Conservation (phyloP, 2,797 vertebrate species). For the Thalassophryne amazonica region DNA sequence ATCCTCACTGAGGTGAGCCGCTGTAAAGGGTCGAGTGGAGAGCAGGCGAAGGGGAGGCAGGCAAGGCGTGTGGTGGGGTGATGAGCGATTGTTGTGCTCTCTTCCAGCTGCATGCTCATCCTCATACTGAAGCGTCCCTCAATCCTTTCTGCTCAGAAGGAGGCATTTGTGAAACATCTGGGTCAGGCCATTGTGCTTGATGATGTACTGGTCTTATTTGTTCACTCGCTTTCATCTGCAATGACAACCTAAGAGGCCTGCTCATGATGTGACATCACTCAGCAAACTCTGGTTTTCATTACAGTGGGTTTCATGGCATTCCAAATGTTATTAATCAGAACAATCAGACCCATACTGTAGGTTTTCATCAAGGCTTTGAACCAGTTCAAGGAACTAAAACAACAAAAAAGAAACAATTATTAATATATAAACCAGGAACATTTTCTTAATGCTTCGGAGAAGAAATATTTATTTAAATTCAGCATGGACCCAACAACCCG, state of each 20-base stretch:
- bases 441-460: too few relatives aligned
- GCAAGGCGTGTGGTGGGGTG: slow-evolving; percentile 42
- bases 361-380: too few relatives aligned
- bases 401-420: too few relatives aligned
- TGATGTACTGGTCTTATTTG: slow-evolving; percentile 22
- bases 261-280: too few relatives aligned
- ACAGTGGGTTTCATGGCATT: too few relatives aligned
- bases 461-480: too few relatives aligned
- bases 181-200: slow-evolving; percentile 28
- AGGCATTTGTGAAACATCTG: slow-evolving; percentile 37
- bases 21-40: slow-evolving; percentile 59
- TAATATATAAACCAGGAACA: too few relatives aligned
- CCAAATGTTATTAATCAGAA: too few relatives aligned
- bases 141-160: slow-evolving; percentile 32
- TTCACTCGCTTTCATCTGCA: slow-evolving; percentile 11
- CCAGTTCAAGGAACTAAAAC: too few relatives aligned
- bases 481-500: too few relatives aligned
- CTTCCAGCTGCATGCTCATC: slow-evolving; percentile 59
- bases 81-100: slow-evolving; percentile 42
- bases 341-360: too few relatives aligned
- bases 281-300: too few relatives aligned
- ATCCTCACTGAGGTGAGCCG: slow-evolving; percentile 72
- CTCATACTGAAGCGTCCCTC: slow-evolving; percentile 44
- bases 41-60: slow-evolving; percentile 37
- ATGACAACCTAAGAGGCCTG: slow-evolving; percentile 25